Evolutionary conservation across 1,140 invertebrate species (phyloP), one percentile per base, ranked within the genome.

Genomic region (Hydropsyche tenuis): DNA sequence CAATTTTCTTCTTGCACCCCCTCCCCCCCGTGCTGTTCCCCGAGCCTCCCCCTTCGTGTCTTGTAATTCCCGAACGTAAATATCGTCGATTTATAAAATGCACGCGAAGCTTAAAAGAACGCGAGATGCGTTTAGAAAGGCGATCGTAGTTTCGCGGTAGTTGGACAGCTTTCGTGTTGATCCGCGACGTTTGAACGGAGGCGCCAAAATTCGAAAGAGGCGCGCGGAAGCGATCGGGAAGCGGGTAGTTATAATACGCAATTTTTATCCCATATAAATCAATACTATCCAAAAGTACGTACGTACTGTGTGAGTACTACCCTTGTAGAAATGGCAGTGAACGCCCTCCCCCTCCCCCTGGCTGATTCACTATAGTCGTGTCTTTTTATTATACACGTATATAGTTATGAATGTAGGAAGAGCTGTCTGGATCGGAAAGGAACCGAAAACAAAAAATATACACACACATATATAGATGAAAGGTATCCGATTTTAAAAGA

Each of bases 211-310:
- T n/a, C n/a, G n/a, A n/a, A n/a, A n/a, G n/a, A n/a, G n/a, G n/a
- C n/a, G n/a, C n/a, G n/a, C n/a, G n/a, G n/a, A n/a, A n/a, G 14
- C 63, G 16, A 42, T 18, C 23, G 14, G 30, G 37, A 23, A 65
- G 43, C 9, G 30, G 30, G 63, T 42, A 42, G 63, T 65, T 18
- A 65, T 23, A 30, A 65, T 65, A 43, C 42, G 16, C 42, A 65
- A 37, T 65, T 65, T 68, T 60, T 45, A 68, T 68, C 42, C 42
- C 45, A 48, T 68, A 68, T 45, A 68, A 68, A 68, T 68, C 65
- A 48, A 68, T 68, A 68, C 63, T 16, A 37, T 48, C 42, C n/a
- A 68, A 68, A 68, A 66, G 63, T 63, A 65, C 45, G 43, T 23
- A 20, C 22, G 9, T 37, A 37, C 30, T 37, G 30, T 37, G 30